Evolutionary conservation across 2,888 invertebrate species (phyloP).

Genomic region (Druceiella hillmani): DNA sequence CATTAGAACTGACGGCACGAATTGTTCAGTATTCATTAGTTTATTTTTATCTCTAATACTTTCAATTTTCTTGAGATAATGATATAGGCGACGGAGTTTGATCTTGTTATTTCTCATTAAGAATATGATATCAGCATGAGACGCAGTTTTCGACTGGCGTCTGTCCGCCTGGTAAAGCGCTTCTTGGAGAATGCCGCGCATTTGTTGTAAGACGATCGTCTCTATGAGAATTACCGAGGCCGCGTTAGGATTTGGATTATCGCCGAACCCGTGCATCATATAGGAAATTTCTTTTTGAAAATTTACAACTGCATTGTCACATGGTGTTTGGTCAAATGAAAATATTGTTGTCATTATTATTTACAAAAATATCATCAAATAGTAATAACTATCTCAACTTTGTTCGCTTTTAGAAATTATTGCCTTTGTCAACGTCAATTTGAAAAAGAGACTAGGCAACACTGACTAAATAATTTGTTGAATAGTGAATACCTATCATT

Average conservation of each 20-base stretch:
- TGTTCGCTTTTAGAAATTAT: too few relatives aligned
- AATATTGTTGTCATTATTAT: too few relatives aligned
- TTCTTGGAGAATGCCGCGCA: conserved; percentile 70
- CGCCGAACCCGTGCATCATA: conserved; percentile 94
- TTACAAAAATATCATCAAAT: too few relatives aligned
- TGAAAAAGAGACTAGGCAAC: too few relatives aligned
- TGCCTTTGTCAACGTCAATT: too few relatives aligned
- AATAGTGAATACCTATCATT: too few relatives aligned
- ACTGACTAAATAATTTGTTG: too few relatives aligned
- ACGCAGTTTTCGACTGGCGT: conserved; percentile 52
- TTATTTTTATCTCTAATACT: conserved; percentile 36
- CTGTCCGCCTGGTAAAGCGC: conserved; percentile 62
- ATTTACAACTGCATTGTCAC: conserved; percentile 25
- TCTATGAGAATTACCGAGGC: conserved; percentile 83
- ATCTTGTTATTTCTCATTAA: conserved; percentile 76
- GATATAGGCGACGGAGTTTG: conserved; percentile 69
- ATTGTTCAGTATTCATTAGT: conserved; percentile 29
- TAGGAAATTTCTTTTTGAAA: conserved; percentile 69
- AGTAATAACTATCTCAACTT: too few relatives aligned
- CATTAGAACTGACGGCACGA: conserved; percentile 33
- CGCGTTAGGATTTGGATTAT: conserved; percentile 72
- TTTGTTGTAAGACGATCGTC: conserved; percentile 75
- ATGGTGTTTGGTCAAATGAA: background rate
- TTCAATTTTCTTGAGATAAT: conserved; percentile 61
- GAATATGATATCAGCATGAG: conserved; percentile 69